Conservation (phyloP, 2,797 vertebrate genomes). For the Pangasius mekongensis region DNA sequence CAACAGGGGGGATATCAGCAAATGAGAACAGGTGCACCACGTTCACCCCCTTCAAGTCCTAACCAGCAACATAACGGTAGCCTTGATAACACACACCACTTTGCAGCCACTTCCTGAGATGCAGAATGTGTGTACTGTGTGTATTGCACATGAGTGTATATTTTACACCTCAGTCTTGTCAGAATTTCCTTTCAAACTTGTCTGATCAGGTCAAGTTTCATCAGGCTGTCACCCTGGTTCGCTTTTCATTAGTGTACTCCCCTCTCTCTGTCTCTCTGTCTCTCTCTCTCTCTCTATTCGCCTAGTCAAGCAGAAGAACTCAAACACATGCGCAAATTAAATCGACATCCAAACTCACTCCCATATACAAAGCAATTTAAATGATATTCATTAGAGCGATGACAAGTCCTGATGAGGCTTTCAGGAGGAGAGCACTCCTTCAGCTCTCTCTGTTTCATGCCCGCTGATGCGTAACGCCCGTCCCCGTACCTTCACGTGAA, state of each 20-base stretch:
- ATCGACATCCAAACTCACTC: constrained; percentile 99
- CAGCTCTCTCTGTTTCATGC: constrained; percentile 87
- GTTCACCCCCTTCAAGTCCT: neutral
- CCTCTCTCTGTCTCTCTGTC: constrained; percentile 33
- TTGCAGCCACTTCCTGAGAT: constrained; percentile 73
- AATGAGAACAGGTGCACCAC: constrained; percentile 71
- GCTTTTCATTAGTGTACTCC: constrained; percentile 86
- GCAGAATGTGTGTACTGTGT: constrained; percentile 60
- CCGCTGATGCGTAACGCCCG: constrained; percentile 81
- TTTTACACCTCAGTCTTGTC: constrained; percentile 80
- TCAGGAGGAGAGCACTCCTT: constrained; percentile 85
- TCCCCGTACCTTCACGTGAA: constrained; percentile 80
- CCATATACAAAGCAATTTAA: constrained; percentile 99
- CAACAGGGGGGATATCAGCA: constrained; percentile 71
- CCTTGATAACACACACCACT: constrained; percentile 73
- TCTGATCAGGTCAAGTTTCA: constrained; percentile 90
- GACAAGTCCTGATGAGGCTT: constrained; percentile 99
- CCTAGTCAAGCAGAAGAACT: constrained; percentile 98
- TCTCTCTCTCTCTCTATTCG: constrained; percentile 78
- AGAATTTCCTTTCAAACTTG: constrained; percentile 88
- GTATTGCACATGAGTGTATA: constrained; percentile 48
- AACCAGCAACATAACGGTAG: constrained; percentile 63
- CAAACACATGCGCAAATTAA: constrained; percentile 99
- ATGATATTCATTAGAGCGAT: constrained; percentile 99
- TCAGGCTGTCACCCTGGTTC: constrained; percentile 89